These are phyloP conservation scores for Cervus canadensis DNA, from an alignment of 2,113 vertebrate species.

Conservation along the genomic window DNA sequence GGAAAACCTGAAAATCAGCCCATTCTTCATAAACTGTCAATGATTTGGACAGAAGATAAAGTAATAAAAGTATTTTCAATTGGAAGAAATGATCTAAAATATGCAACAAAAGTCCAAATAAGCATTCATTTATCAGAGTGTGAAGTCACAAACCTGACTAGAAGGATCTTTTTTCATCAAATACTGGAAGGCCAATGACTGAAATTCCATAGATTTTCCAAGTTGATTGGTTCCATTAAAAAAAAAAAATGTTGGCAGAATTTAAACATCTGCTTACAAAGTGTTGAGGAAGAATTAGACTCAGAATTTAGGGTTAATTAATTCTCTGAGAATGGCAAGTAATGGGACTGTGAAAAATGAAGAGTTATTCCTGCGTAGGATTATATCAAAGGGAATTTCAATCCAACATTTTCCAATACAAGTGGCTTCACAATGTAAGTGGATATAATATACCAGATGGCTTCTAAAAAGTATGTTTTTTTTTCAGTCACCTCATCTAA, in stretches of 20 bases:
- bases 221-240: background rate
- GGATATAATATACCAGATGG: background rate
- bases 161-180: background rate
- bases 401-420: background rate
- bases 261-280: background rate
- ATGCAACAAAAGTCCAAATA: background rate
- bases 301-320: background rate
- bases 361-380: background rate
- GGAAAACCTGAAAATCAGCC: background rate
- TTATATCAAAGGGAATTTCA: background rate
- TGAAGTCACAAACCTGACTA: background rate
- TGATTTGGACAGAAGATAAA: background rate
- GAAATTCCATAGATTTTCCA: background rate
- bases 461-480: accelerated
- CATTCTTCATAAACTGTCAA: background rate
- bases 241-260: background rate
- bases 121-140: background rate
- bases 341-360: background rate
- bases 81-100: background rate
- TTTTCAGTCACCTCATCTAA: background rate
- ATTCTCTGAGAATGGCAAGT: background rate
- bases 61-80: background rate
- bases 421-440: background rate
- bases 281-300: background rate
- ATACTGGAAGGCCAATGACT: background rate